Conservation (phyloP, 1,140 invertebrate species). For the Galleria mellonella region DNA sequence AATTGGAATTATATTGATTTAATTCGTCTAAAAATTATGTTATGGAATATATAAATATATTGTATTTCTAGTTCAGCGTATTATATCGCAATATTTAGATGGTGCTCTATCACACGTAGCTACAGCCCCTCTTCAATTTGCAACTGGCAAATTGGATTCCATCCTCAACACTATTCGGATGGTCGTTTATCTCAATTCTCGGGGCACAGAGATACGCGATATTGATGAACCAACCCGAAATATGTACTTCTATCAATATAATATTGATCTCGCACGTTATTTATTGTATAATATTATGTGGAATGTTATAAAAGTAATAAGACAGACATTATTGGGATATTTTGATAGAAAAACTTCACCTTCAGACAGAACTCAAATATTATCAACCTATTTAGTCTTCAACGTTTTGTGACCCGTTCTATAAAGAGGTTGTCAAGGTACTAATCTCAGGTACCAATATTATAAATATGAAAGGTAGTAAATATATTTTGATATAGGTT, state of each 20-base stretch:
- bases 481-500: too few relatives aligned
- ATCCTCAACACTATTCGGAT: conserved; percentile 31
- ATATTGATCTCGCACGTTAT: conserved; percentile 3
- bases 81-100: conserved; percentile 4
- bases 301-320: background rate
- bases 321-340: conserved; percentile 9
- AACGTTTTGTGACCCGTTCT: too few relatives aligned
- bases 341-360: background rate
- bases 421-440: too few relatives aligned
- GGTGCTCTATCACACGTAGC: conserved; percentile 9
- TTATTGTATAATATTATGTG: background rate
- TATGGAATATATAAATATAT: too few relatives aligned
- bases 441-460: too few relatives aligned
- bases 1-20: background rate
- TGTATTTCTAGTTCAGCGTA: too few relatives aligned
- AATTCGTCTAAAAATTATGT: too few relatives aligned
- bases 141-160: conserved; percentile 38
- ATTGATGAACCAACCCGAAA: conserved; percentile 16
- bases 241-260: conserved; percentile 10
- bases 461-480: too few relatives aligned
- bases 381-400: too few relatives aligned
- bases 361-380: too few relatives aligned
- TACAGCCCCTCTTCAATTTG: conserved; percentile 36
- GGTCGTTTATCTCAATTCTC: conserved; percentile 42
- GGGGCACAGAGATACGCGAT: conserved; percentile 18